Base-by-base conservation (phyloP, 1,140 invertebrate genomes). In the Coenobita brevimanus region DNA sequence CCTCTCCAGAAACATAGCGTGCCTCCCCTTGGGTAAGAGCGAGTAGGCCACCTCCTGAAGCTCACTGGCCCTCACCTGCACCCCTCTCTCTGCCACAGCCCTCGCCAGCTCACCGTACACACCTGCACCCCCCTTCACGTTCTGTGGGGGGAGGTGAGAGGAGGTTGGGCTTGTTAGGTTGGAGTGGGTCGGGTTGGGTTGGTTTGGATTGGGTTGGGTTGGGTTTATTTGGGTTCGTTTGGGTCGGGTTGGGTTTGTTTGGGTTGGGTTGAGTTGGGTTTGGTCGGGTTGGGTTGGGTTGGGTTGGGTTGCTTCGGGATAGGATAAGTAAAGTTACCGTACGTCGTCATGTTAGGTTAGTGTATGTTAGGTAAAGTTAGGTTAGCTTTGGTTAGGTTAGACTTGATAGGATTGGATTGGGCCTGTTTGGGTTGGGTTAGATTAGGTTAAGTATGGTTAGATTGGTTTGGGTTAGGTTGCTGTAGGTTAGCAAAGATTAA, bases 1-100 rank as follows among this genome's bases (percentile, higher is more conserved):
- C 30, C 21, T 38, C 60, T 86, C 83, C 6, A 86, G 75, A 24
- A 86, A 79, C 73, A 86, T 86, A 24, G 83, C 83, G 83, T 79
- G 71, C 2, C 38, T 27, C 4, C 75, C 75, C 30, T 79, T 30
- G 3, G 54, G 73, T 1, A 86, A 50, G 50, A 21, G 27, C 4
- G 27, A 38, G 57, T 64, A 62, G 57, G 83, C 83, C 3, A 46
- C 57, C 6, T 86, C 83, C 50, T 86, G 83, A 38, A 86, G 50
- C 24, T 69, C 15, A 30, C 83, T 86, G 8, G 83, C 83, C 27
- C 60, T 38, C 21, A 86, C 60, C 17, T 36, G 33, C 38, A 67
- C 38, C 17, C 83, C 83, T 0, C 83, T 71, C 38, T 4, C n/a
- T 15, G 8, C 3, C 15, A 86, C 54, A 0, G 83, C 83, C 15